A percentile compares a stretch with the other conserved stretches of the same genome.
These are phyloP conservation scores for Hypena proboscidalis DNA, from an alignment of 2,888 invertebrate species.

Conservation along the genomic window DNA sequence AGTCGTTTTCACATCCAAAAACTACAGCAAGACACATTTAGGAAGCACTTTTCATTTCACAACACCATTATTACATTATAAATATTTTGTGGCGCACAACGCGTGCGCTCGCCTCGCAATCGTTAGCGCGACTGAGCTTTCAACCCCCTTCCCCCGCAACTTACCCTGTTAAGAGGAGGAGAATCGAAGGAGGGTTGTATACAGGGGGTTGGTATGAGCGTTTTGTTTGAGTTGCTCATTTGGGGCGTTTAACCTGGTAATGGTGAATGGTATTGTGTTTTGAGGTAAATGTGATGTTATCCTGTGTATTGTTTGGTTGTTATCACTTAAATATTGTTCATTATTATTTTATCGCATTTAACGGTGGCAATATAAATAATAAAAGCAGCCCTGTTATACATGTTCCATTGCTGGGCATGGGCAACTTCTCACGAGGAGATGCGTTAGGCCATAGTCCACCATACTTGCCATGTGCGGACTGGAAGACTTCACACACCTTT, in stretches of 20 bases:
- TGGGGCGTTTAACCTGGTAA: not conserved
- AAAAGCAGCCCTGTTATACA: no score
- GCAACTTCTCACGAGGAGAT: no score
- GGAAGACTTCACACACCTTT: no score
- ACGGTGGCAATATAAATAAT: no score
- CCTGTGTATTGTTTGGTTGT: no score
- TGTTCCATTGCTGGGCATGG: no score
- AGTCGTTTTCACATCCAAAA: constrained; percentile 20
- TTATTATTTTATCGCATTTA: no score
- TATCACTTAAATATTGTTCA: no score
- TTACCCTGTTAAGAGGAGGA: constrained; percentile 41
- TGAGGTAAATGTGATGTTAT: not conserved
- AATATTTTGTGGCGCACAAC: constrained; percentile 3
- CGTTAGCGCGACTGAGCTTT: constrained; percentile 56
- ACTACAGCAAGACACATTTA: constrained; percentile 38
- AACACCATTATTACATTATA: constrained; percentile 19
- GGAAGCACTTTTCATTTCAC: constrained; percentile 38
- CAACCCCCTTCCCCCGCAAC: constrained; percentile 29
- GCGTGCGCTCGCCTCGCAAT: constrained; percentile 43
- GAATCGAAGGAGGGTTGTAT: constrained; percentile 26
- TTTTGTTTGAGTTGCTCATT: constrained; percentile 11
- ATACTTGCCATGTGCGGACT: no score
- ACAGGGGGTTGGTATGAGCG: constrained; percentile 27
- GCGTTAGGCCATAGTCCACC: no score
- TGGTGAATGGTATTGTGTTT: no score